A percentile compares a stretch with the other conserved stretches of the same genome.
These are phyloP conservation scores for Urechis unicinctus DNA, from an alignment of 2,888 invertebrate species.

Conservation along the genomic window DNA sequence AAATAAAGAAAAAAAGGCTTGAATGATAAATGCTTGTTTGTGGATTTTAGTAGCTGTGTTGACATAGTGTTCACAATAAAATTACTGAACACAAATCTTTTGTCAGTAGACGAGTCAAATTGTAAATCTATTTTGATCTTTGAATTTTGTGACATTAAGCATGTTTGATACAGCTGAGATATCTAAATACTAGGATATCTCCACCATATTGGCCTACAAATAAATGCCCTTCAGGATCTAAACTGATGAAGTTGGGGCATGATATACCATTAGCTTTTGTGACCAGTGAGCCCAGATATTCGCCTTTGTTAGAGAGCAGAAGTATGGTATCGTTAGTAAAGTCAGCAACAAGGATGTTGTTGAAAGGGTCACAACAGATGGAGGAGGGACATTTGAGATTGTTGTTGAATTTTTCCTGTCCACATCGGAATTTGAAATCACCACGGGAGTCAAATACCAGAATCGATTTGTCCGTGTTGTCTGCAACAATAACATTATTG, in stretches of 20 bases:
- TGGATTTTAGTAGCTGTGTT: neutral
- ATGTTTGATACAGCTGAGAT: conserved; percentile 13
- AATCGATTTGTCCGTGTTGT: neutral
- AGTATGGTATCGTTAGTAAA: conserved; percentile 17
- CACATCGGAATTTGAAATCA: neutral
- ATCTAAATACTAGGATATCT: conserved; percentile 12
- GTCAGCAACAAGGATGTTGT: conserved; percentile 18
- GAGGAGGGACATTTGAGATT: conserved; percentile 14
- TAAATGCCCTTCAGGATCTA: conserved; percentile 15
- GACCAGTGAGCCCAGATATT: conserved; percentile 15
- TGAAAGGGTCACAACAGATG: conserved; percentile 15
- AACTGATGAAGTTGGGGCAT: conserved; percentile 13
- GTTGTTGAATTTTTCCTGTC: neutral
- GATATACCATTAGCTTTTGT: conserved; percentile 10
- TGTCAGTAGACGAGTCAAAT: no score
- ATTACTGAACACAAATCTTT: no score
- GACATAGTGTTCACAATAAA: neutral
- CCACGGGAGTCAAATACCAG: neutral
- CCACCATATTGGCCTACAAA: conserved; percentile 19
- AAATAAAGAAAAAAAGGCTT: neutral
- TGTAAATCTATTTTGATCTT: no score
- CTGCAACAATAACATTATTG: neutral
- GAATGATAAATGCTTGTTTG: neutral
- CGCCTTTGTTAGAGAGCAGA: conserved; percentile 11
- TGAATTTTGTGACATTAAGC: conserved; percentile 1